These are phyloP conservation scores for Ceramica pisi DNA, from an alignment of 2,888 invertebrate genomes.

Conservation along the genomic window DNA sequence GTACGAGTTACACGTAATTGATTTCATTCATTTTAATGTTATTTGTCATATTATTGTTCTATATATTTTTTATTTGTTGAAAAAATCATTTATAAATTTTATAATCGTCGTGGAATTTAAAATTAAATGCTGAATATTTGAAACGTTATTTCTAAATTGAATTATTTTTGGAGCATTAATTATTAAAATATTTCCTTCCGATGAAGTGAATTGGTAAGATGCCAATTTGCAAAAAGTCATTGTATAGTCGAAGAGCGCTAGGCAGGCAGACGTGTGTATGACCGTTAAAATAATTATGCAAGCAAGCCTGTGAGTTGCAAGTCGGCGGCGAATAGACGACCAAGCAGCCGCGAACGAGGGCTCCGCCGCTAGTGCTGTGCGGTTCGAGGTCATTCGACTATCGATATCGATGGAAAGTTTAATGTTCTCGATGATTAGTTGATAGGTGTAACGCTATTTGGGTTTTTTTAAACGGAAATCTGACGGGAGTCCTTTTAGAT, in stretches of 20 bases:
- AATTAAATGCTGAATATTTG: neutral
- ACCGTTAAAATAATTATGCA: slow-evolving; percentile 86
- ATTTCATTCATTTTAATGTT: neutral
- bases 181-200: neutral
- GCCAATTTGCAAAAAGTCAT: slow-evolving; percentile 23
- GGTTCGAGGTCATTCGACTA: slow-evolving; percentile 81
- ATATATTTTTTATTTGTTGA: neutral
- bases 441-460: neutral
- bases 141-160: neutral
- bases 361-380: slow-evolving; percentile 73
- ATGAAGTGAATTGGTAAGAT: slow-evolving; percentile 22
- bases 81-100: neutral
- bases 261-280: slow-evolving; percentile 55
- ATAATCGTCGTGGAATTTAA: no score
- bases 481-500: neutral
- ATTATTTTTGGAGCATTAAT: neutral
- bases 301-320: slow-evolving; percentile 78
- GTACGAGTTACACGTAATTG: slow-evolving; percentile 22
- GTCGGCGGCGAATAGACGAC: slow-evolving; percentile 70
- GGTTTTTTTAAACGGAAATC: neutral
- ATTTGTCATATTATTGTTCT: neutral
- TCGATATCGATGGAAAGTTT: slow-evolving; percentile 78
- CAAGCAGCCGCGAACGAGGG: slow-evolving; percentile 76
- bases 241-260: slow-evolving; percentile 36
- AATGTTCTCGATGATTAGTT: neutral